A percentile compares a stretch with the other conserved stretches of the same genome.
These are phyloP conservation scores for Brachionus sp. DNA, from an alignment of 1,140 invertebrate genomes.

Conservation along the genomic window DNA sequence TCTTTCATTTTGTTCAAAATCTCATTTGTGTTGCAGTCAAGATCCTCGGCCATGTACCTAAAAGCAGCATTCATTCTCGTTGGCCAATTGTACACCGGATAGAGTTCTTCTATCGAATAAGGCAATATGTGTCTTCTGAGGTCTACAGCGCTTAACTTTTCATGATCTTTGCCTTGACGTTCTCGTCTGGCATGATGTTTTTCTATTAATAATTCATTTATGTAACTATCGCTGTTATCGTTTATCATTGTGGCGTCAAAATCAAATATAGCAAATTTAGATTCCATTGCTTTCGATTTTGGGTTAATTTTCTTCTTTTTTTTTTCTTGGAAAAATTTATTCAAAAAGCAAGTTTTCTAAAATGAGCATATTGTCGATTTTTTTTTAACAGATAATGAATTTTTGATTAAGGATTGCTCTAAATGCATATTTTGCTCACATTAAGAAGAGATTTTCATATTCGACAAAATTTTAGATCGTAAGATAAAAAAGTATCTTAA, in stretches of 20 bases:
- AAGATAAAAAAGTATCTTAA: neutral
- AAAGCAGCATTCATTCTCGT: conserved; percentile 40
- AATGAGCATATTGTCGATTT: neutral
- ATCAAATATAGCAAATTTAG: conserved; percentile 30
- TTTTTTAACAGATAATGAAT: neutral
- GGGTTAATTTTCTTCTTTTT: neutral
- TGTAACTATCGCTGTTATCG: conserved; percentile 23
- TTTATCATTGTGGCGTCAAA: conserved; percentile 31
- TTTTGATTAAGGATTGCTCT: neutral
- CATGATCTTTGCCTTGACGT: neutral
- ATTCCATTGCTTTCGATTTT: neutral
- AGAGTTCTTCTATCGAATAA: conserved; percentile 32
- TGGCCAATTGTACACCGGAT: conserved; percentile 37
- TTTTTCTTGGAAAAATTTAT: neutral
- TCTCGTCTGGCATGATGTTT: neutral
- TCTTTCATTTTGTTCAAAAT: conserved; percentile 1
- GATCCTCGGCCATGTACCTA: neutral
- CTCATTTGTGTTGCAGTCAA: neutral
- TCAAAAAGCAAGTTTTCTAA: neutral
- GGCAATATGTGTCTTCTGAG: neutral
- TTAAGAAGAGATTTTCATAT: neutral
- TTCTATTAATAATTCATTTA: conserved; percentile 26
- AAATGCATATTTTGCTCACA: conserved; percentile 18
- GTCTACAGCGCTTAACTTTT: conserved; percentile 1
- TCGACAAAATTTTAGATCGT: neutral